phyloP scores from a whole-genome alignment of 2,113 vertebrate species.

The Crotalus horridus region DNA sequence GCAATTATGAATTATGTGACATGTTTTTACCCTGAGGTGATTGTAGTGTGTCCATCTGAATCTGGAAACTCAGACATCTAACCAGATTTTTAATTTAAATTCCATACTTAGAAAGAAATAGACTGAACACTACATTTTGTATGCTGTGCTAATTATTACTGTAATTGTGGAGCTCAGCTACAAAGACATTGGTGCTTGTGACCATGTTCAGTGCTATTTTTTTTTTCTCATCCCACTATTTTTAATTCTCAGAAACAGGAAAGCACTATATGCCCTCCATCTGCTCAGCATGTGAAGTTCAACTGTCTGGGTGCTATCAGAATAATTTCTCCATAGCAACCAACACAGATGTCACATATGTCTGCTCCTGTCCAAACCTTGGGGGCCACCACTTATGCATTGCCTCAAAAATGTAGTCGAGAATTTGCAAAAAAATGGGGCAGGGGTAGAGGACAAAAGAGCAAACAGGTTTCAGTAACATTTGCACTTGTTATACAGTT shows the following conservation, averaged over 20 bases:
- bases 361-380: background rate
- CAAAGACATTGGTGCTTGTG: slow-evolving; percentile 44
- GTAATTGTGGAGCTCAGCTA: background rate
- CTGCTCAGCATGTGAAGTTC: slow-evolving; percentile 53
- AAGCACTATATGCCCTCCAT: slow-evolving; percentile 57
- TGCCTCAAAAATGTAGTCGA: background rate
- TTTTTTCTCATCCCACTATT: slow-evolving; percentile 67
- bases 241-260: slow-evolving; percentile 65
- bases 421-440: background rate
- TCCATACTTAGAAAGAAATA: background rate
- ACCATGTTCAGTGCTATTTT: slow-evolving; percentile 60
- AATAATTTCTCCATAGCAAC: slow-evolving; percentile 20
- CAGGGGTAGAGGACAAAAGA: background rate
- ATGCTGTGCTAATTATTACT: slow-evolving; percentile 7
- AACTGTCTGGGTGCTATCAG: slow-evolving; percentile 28
- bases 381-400: background rate
- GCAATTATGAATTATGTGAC: background rate
- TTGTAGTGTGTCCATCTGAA: background rate
- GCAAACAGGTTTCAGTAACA: background rate
- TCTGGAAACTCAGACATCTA: background rate
- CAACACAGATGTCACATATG: slow-evolving; percentile 4
- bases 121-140: background rate
- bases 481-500: background rate
- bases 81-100: background rate
- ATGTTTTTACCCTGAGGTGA: background rate